A percentile compares a stretch with the other conserved stretches of the same genome.
Conservation (phyloP, 2,113 vertebrate species). For the Cricetomys ansorgei region DNA sequence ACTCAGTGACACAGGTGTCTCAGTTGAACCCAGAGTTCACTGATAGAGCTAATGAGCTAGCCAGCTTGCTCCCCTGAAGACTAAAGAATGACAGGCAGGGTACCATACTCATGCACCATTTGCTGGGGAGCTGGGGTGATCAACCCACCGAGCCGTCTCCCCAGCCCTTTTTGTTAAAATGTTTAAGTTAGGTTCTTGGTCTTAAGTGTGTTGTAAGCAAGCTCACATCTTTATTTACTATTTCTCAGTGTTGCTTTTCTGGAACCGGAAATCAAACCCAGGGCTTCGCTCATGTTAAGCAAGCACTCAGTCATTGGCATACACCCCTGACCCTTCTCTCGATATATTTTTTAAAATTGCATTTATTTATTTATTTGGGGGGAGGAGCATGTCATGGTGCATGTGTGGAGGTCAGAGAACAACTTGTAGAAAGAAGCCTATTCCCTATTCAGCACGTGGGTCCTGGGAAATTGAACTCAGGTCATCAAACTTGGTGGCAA, state of each 20-base stretch:
- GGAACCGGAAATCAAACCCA: not conserved
- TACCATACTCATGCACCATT: not conserved
- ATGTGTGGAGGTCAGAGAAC: not conserved
- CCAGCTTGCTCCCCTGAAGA: not conserved
- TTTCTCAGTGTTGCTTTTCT: not conserved
- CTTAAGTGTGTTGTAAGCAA: not conserved
- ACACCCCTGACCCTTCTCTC: not conserved
- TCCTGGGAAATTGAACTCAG: too few relatives aligned
- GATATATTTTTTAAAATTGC: not conserved
- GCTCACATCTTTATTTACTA: not conserved
- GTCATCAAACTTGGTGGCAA: not conserved
- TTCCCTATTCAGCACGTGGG: not conserved
- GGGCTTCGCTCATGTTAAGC: not conserved
- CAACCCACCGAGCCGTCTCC: not conserved
- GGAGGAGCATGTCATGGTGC: too few relatives aligned
- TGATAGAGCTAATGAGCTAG: not conserved
- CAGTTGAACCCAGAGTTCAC: not conserved
- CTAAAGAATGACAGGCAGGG: not conserved
- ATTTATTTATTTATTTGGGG: not conserved
- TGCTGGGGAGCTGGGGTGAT: not conserved
- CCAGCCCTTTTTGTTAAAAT: not conserved
- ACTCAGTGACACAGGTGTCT: not conserved
- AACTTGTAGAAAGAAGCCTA: not conserved
- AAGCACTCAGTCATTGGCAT: not conserved
- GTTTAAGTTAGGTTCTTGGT: not conserved